Base-by-base conservation (phyloP, 2,888 invertebrate species). In the Xanthorhoe spadicearia region DNA sequence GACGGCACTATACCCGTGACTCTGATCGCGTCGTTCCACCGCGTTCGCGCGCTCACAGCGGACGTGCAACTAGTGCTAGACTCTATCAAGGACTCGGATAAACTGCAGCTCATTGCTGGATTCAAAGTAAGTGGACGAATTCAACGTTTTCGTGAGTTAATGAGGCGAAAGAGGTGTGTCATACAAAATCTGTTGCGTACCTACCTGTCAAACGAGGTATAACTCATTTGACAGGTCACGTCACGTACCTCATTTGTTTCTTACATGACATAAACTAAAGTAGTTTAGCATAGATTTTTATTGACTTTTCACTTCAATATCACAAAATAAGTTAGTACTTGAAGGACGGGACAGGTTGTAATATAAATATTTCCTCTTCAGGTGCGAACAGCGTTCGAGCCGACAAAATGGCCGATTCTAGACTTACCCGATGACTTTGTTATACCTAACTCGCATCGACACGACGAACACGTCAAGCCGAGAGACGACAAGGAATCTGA, bases 11-110 rank as follows among this genome's bases (percentile, higher is more conserved):
- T 99, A 72, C 98, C 99, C 0, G 96, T 99, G 54, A 96, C 97
- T 68, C 93, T 99, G 72, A 98, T 99, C 73, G 98, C 99, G 64
- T 98, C 98, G 17, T 99, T 99, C 93, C 98, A 98, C 90, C 96
- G 99, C 79, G 97, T 99, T 70, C 95, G 97, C 77, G 95, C 96
- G 58, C 94, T 99, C 74, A 98, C 98, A 5, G 95, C 96, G 38
- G 98, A 99, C 86, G 94, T 98, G 70, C 94, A 95, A 71, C 92
- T 98, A 68, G 97, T 99, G 73, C 94, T 98, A 15, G 96, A 97
- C 83, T 97, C 98, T 2, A 96, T 99, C 68, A 94, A 95, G 68
- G 96, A 96, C 77, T 98, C 98, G 4, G 96, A 97, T 69, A 95
- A 96, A 85, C 93, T 99, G 74, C 98, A 99, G 89, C 91, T 99